Conservation (phyloP, 2,888 invertebrate species). For the Calliphora vomitoria region DNA sequence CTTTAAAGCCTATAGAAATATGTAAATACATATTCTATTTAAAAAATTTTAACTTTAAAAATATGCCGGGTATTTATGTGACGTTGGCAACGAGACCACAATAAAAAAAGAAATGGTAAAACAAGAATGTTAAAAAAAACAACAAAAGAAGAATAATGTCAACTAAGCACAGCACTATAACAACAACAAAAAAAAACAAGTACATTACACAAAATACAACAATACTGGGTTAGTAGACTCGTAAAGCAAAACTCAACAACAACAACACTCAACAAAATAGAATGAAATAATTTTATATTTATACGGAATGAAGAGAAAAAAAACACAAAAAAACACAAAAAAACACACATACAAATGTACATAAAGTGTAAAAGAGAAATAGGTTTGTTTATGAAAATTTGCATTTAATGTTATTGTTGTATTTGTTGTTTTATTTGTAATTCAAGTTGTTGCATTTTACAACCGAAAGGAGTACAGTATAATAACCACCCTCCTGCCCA, state of each 20-base stretch:
- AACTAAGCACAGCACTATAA: not conserved
- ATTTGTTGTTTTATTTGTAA: slow-evolving; percentile 12
- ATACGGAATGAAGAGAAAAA: slow-evolving; percentile 9
- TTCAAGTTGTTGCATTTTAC: slow-evolving; percentile 65
- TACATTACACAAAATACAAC: not conserved
- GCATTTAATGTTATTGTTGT: slow-evolving; percentile 36
- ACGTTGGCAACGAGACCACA: not conserved
- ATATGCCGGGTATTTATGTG: slow-evolving; percentile 30
- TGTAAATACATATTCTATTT: not conserved
- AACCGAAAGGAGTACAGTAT: slow-evolving; percentile 16
- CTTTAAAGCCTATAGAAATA: too few species aligned
- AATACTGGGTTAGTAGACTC: slow-evolving; percentile 46
- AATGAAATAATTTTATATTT: slow-evolving; percentile 21
- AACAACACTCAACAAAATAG: too few species aligned
- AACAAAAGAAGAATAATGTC: slow-evolving; percentile 29
- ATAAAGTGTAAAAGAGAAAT: slow-evolving; percentile 6
- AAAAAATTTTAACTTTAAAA: slow-evolving; percentile 22
- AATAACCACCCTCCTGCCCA: not conserved
- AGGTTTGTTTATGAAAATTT: slow-evolving; percentile 53
- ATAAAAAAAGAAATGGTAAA: not conserved
- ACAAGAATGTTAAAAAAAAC: slow-evolving; percentile 5
- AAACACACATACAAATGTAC: not conserved
- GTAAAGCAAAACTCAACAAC: slow-evolving; percentile 22
- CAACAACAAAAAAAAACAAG: not conserved
- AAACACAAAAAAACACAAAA: not conserved